Conservation (phyloP, 2,113 vertebrate species). For the Otocyon megalotis region DNA sequence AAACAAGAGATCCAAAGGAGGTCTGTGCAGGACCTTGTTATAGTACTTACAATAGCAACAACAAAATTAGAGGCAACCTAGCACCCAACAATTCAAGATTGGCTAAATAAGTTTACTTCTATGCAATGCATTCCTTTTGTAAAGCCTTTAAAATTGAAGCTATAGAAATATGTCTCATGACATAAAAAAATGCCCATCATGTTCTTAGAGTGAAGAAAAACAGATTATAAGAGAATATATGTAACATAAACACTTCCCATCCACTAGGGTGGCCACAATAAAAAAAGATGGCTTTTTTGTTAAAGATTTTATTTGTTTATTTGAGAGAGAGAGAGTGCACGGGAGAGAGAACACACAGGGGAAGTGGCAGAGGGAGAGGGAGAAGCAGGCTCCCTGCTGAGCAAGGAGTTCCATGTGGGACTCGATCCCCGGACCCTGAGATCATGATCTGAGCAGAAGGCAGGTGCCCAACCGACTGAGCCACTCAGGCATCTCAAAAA, state of each 20-base stretch:
- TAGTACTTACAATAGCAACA: not conserved
- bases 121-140: not conserved
- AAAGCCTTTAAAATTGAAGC: not conserved
- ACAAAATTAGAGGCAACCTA: not conserved
- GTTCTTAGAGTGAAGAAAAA: slow-evolving; percentile 1
- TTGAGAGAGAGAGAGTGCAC: too few relatives aligned
- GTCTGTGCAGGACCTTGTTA: not conserved
- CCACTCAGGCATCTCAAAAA: not conserved
- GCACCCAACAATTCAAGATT: not conserved
- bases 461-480: too few relatives aligned
- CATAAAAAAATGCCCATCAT: not conserved
- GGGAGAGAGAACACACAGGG: too few relatives aligned
- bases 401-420: too few relatives aligned
- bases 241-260: not conserved
- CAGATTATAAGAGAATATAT: not conserved
- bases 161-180: not conserved
- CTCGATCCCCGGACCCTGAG: too few relatives aligned
- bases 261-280: too few relatives aligned
- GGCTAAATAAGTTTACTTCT: not conserved
- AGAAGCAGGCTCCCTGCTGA: too few relatives aligned
- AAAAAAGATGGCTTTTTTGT: not conserved
- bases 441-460: too few relatives aligned
- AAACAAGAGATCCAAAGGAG: not conserved
- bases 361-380: too few relatives aligned
- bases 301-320: too few relatives aligned